Evolutionary conservation across 1,140 invertebrate genomes (phyloP).

Genomic region (Drosophila lacteicornis): DNA sequence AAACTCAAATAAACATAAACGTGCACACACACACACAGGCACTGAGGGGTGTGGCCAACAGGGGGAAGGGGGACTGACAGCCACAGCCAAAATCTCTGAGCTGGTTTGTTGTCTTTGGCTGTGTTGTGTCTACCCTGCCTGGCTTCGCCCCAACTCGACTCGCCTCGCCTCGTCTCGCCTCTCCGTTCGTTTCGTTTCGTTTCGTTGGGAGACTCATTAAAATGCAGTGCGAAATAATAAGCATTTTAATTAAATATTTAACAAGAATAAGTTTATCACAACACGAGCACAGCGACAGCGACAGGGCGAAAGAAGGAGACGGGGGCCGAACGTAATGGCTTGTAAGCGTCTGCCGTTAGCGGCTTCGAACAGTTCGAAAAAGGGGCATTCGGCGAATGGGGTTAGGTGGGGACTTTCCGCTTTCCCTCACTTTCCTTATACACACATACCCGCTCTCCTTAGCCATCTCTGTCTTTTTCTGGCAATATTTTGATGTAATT

Average conservation of each 20-base stretch:
- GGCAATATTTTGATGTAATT: conserved; percentile 83
- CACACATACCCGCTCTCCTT: neutral
- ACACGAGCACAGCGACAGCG: conserved; percentile 56
- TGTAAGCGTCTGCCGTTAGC: conserved; percentile 77
- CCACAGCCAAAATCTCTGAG: conserved; percentile 75
- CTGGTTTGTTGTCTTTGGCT: conserved; percentile 75
- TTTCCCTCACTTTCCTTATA: neutral
- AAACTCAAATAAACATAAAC: conserved; percentile 83
- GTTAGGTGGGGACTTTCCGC: conserved; percentile 16
- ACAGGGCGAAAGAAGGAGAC: conserved; percentile 15
- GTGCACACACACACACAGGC: conserved; percentile 48
- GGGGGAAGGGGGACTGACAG: conserved; percentile 10
- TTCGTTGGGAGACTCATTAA: conserved; percentile 79
- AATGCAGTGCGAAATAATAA: conserved; percentile 85
- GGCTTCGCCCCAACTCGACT: neutral
- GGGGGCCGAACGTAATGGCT: conserved; percentile 65
- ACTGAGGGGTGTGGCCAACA: neutral
- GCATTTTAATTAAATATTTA: conserved; percentile 85
- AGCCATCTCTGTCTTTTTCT: conserved; percentile 20
- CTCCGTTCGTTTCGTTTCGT: conserved; percentile 16
- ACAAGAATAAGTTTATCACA: conserved; percentile 85
- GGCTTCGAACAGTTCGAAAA: conserved; percentile 68
- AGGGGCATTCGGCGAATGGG: conserved; percentile 43
- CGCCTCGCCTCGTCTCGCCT: neutral
- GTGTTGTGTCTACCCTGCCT: conserved; percentile 22